These are phyloP conservation scores for Myotis vivesi DNA, from an alignment of 2,797 vertebrate genomes.

Conservation along the genomic window DNA sequence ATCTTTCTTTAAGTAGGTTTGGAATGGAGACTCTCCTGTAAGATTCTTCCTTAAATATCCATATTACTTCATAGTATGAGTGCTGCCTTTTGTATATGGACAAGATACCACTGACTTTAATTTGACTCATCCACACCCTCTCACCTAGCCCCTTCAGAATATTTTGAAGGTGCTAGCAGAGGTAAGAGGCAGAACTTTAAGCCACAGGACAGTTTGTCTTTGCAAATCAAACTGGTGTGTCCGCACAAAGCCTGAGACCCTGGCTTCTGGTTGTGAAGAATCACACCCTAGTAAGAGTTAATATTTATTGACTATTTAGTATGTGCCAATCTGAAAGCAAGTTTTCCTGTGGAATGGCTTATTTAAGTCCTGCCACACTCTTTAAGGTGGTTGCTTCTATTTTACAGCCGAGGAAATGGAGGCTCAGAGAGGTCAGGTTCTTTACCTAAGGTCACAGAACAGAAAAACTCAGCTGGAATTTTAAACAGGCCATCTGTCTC, in stretches of 20 bases:
- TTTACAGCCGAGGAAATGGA: neutral
- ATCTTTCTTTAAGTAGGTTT: conserved; percentile 20
- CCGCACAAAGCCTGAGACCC: neutral
- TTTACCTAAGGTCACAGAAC: neutral
- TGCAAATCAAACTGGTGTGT: neutral
- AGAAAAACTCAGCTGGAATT: neutral
- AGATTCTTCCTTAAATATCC: conserved; percentile 4
- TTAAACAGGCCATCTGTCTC: neutral
- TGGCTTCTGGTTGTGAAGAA: neutral
- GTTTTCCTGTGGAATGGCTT: neutral
- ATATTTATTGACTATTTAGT: neutral
- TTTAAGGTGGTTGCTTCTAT: neutral
- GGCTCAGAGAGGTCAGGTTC: neutral
- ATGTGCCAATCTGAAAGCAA: neutral
- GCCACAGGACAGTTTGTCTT: neutral
- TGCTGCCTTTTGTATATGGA: neutral
- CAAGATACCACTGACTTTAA: neutral
- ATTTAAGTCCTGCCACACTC: neutral
- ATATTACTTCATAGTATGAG: neutral
- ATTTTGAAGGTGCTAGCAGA: neutral
- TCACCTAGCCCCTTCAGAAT: neutral
- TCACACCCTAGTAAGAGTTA: neutral
- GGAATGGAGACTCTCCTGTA: neutral
- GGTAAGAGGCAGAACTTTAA: conserved; percentile 19
- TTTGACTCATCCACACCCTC: neutral